Conservation (phyloP, 2,888 invertebrate genomes). For the Peribatodes rhomboidaria region DNA sequence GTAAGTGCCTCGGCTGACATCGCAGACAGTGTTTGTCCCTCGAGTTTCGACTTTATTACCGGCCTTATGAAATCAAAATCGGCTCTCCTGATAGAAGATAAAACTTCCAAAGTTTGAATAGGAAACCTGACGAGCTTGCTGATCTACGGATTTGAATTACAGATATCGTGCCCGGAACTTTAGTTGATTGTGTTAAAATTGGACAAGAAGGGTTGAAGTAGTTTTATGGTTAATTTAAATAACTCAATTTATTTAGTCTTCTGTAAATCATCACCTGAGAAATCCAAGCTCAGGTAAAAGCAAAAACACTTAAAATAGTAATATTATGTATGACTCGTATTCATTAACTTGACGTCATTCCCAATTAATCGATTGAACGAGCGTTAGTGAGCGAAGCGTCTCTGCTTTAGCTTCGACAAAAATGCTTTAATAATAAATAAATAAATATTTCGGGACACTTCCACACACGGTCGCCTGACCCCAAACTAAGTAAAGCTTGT, state of each 20-base stretch:
- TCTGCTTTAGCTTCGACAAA: too few species aligned
- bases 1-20: constrained; percentile 42
- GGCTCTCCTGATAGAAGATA: constrained; percentile 20
- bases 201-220: constrained; percentile 5
- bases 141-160: constrained; percentile 33
- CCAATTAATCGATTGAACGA: too few species aligned
- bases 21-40: constrained; percentile 36
- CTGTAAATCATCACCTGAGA: too few species aligned
- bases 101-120: constrained; percentile 27
- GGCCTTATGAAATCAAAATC: constrained; percentile 30
- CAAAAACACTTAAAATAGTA: too few species aligned
- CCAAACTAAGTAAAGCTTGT: too few species aligned
- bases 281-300: too few species aligned
- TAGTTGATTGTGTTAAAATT: constrained; percentile 24
- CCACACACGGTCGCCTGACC: too few species aligned
- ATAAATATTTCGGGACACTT: too few species aligned
- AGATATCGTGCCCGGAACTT: constrained; percentile 27
- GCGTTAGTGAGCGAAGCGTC: too few species aligned
- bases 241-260: background rate
- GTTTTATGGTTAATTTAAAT: background rate
- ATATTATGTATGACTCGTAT: too few species aligned
- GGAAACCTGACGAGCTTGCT: constrained; percentile 24
- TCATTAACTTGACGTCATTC: too few species aligned
- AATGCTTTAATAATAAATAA: too few species aligned
- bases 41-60: constrained; percentile 42